Percentiles rank a stretch among this genome's conserved stretches.
Evolutionary conservation across 2,888 invertebrate species (phyloP).

Genomic region (Cynaeus angustus): DNA sequence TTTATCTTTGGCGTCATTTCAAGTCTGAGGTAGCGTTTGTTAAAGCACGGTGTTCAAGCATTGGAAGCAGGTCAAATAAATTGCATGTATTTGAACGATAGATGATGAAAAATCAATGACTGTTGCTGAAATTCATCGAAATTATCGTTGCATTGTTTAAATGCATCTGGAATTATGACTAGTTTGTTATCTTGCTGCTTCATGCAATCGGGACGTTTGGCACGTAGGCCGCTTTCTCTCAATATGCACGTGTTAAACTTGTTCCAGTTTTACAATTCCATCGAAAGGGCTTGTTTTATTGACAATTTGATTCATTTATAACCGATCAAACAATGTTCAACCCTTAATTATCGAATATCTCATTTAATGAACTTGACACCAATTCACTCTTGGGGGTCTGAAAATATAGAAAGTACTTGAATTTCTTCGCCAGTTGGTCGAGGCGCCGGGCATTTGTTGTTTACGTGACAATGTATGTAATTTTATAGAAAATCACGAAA

Average conservation of each 20-base stretch:
- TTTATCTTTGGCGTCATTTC: conserved; percentile 68
- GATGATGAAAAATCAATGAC: background rate
- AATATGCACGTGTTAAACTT: conserved; percentile 53
- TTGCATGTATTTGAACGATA: conserved; percentile 29
- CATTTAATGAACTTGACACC: conserved; percentile 40
- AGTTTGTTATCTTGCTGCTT: conserved; percentile 19
- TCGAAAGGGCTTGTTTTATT: background rate
- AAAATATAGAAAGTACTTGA: conserved; percentile 38
- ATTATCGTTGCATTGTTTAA: conserved; percentile 17
- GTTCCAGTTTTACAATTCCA: conserved; percentile 36
- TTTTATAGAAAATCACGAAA: background rate
- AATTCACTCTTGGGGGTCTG: conserved; percentile 2
- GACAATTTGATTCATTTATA: too few species aligned
- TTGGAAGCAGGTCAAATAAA: conserved; percentile 62
- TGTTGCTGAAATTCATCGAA: background rate
- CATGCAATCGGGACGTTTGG: conserved; percentile 50
- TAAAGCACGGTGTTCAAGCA: conserved; percentile 37
- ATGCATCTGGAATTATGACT: background rate
- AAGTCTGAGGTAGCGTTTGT: conserved; percentile 56
- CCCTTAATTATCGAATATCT: conserved; percentile 14
- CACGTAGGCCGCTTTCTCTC: conserved; percentile 59
- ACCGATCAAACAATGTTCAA: too few species aligned
- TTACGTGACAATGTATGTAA: conserved; percentile 19
- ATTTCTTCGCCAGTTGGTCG: conserved; percentile 31
- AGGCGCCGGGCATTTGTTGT: conserved; percentile 25